Conservation (phyloP, 1,140 invertebrate species). For the Drosophila neocordata region DNA sequence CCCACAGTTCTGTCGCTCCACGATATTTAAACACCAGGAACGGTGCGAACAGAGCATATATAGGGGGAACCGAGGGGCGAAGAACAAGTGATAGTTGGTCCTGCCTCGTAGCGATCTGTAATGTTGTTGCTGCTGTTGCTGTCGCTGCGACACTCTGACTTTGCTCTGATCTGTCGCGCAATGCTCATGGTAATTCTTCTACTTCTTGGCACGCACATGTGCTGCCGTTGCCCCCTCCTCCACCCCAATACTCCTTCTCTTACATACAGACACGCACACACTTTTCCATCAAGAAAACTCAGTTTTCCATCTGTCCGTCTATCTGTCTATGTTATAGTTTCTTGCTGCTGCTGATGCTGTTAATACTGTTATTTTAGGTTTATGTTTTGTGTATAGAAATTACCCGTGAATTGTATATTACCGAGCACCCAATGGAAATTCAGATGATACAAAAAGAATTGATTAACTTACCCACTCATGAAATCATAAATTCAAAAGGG, state of each 20-base stretch:
- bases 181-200: slow-evolving; percentile 42
- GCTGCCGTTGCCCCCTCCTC: slow-evolving; percentile 28
- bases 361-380: slow-evolving; percentile 60
- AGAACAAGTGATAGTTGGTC: slow-evolving; percentile 44
- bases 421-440: slow-evolving; percentile 49
- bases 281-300: slow-evolving; percentile 9
- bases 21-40: slow-evolving; percentile 76
- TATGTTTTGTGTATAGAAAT: slow-evolving; percentile 60
- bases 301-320: slow-evolving; percentile 22
- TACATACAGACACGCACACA: background rate
- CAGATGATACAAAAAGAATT: slow-evolving; percentile 8
- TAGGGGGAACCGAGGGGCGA: slow-evolving; percentile 15
- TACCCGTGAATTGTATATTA: slow-evolving; percentile 43
- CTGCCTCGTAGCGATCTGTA: slow-evolving; percentile 36
- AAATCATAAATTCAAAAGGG: background rate
- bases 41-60: slow-evolving; percentile 26
- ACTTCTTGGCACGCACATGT: slow-evolving; percentile 70
- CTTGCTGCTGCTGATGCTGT: slow-evolving; percentile 41
- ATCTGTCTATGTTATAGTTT: slow-evolving; percentile 37
- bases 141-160: slow-evolving; percentile 58
- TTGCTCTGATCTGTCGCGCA: slow-evolving; percentile 37
- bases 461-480: background rate
- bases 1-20: slow-evolving; percentile 55
- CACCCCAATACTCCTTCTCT: slow-evolving; percentile 4
- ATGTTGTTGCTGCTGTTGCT: slow-evolving; percentile 17